Evolutionary conservation across 2,888 invertebrate species (phyloP).

Genomic region (Oligia strigilis): DNA sequence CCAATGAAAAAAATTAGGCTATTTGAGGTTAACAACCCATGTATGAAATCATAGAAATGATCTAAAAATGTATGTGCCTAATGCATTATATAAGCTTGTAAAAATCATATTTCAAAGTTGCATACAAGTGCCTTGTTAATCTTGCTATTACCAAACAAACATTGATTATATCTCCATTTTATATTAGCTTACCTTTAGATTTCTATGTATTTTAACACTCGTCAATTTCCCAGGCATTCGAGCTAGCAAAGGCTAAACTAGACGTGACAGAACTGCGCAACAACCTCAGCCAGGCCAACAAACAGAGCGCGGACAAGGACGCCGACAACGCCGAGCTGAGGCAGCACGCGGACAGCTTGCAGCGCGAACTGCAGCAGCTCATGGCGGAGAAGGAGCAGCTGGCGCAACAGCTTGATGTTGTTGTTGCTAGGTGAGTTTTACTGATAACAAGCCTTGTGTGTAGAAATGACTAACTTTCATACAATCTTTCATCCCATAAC

Average conservation of each 20-base stretch:
- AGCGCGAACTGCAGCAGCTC: constrained; percentile 71
- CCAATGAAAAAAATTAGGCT: constrained; percentile 17
- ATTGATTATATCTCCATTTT: not conserved
- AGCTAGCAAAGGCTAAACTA: constrained; percentile 87
- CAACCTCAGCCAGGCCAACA: constrained; percentile 88
- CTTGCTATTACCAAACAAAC: not conserved
- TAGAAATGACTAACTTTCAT: not conserved
- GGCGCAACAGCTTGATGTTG: constrained; percentile 72
- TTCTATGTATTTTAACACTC: not conserved
- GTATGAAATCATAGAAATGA: constrained; percentile 7
- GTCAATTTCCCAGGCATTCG: constrained; percentile 81
- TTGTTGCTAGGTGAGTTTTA: constrained; percentile 73
- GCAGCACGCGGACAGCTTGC: constrained; percentile 72
- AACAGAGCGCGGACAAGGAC: constrained; percentile 78
- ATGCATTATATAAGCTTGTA: not conserved
- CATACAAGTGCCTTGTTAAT: not conserved
- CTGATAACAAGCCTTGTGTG: not conserved
- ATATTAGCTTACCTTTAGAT: not conserved
- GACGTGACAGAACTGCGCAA: constrained; percentile 86
- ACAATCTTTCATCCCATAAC: too few relatives aligned
- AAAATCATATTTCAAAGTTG: not conserved
- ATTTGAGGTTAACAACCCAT: not conserved
- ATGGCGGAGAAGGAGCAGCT: constrained; percentile 74
- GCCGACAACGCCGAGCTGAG: constrained; percentile 75
- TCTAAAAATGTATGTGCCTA: not conserved